phyloP scores from a whole-genome alignment of 2,888 invertebrate species.

The Sarcophaga variegata region DNA sequence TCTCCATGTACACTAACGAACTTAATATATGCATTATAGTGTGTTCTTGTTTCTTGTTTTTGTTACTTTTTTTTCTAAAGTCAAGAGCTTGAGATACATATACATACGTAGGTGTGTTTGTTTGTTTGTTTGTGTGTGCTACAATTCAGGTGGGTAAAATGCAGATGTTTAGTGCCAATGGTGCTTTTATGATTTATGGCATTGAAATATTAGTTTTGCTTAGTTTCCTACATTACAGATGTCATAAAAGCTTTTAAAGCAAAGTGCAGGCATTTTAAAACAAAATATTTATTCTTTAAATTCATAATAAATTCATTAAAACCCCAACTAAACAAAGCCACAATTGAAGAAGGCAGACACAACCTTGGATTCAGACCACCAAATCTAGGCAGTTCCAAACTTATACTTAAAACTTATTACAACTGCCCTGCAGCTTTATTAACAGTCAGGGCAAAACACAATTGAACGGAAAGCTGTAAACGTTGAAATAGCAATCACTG shows the following conservation, averaged over 20 bases:
- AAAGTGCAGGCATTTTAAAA: constrained; percentile 41
- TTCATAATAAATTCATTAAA: too few relatives aligned
- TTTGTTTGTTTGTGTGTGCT: constrained; percentile 8
- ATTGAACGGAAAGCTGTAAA: too few relatives aligned
- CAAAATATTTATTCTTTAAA: too few relatives aligned
- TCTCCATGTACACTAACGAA: neutral
- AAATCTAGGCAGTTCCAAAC: too few relatives aligned
- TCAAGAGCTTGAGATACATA: constrained; percentile 14
- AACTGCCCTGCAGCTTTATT: too few relatives aligned
- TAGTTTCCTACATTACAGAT: constrained; percentile 72
- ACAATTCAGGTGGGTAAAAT: constrained; percentile 66
- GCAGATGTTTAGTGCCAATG: constrained; percentile 72
- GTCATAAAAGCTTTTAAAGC: constrained; percentile 58
- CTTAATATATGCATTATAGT: constrained; percentile 7
- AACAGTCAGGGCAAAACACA: too few relatives aligned
- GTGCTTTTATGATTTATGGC: constrained; percentile 78
- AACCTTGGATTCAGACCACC: too few relatives aligned
- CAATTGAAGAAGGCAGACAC: too few relatives aligned
- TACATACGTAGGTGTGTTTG: constrained; percentile 7
- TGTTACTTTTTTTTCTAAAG: neutral
- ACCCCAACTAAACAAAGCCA: too few relatives aligned
- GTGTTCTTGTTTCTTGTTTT: neutral
- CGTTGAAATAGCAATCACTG: too few relatives aligned
- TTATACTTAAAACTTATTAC: too few relatives aligned
- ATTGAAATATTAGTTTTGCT: constrained; percentile 80